Base-by-base conservation (phyloP, 2,113 vertebrate genomes). In the Prietella phreatophila region DNA sequence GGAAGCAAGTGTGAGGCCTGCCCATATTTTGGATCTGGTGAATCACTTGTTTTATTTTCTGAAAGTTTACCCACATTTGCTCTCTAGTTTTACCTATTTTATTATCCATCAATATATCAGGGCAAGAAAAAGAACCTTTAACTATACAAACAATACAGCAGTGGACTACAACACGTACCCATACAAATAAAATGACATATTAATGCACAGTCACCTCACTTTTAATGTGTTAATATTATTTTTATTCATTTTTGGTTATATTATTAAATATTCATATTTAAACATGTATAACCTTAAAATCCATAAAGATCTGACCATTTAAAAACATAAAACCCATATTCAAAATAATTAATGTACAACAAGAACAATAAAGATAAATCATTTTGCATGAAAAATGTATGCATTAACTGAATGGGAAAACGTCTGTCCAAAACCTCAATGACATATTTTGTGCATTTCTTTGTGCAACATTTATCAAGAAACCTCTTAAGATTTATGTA, bases 11-110 rank as follows among this genome's bases (percentile, higher is more conserved):
- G 98, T 19, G 95, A 97, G 90, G 93, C 94, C 3, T 99, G 98
- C 79, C 98, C 97, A 0, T 17, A 91, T 89, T 97, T 97, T 0
- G 97, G 96, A 69, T 97, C 98, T 95, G 96, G 97, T 97, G 22
- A 78, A 71, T 78, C 9, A n/a, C 11, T 71, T 56, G 1, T 56
- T 80, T 30, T 55, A 8, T 53, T 79, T 53, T 47, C 25, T 25
- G 25, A 78, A 78, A 17, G 42, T 53, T 78, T 47, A 50, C 42
- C 42, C 10, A 78, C 0, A 15, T n/a, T 78, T 78, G 17, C 30
- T 13, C 14, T 15, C 19, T 2, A 67, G 42, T 30, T 30, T 67
- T 67, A 30, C 3, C 15, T 30, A 5, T 67, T 27, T 63, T 17
- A 65, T n/a, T 65, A 13, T 65, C 63, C 10, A n/a, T 65, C 27